phyloP scores from a whole-genome alignment of 2,888 invertebrate species.

The Dasypogon diadema region DNA sequence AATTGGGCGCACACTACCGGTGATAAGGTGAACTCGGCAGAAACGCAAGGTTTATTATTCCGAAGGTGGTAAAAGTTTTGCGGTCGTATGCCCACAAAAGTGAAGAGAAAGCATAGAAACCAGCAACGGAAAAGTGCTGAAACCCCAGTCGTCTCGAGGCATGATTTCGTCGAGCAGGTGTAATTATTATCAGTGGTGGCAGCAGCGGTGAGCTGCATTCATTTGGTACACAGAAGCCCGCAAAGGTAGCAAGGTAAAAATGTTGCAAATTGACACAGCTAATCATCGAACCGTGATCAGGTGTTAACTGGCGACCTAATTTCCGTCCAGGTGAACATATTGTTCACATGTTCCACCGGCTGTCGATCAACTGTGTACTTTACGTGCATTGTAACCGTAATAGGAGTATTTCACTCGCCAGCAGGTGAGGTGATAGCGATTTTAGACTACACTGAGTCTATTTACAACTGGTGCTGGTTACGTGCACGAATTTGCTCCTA shows the following conservation, averaged over 20 bases:
- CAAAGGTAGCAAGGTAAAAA: conserved; percentile 26
- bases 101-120: conserved; percentile 24
- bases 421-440: conserved; percentile 39
- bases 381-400: conserved; percentile 21
- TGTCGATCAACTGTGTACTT: conserved; percentile 46
- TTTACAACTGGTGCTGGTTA: conserved; percentile 13
- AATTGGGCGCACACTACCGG: too few relatives aligned
- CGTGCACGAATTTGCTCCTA: conserved; percentile 3
- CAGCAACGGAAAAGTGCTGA: conserved; percentile 16
- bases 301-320: conserved; percentile 50
- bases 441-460: neutral
- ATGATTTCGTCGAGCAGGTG: neutral
- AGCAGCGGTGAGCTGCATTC: conserved; percentile 9
- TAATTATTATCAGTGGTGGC: conserved; percentile 27
- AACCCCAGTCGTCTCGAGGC: neutral
- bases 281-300: conserved; percentile 51
- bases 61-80: neutral
- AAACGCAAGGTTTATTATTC: neutral
- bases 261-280: conserved; percentile 37
- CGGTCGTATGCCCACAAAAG: neutral
- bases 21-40: neutral
- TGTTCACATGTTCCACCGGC: conserved; percentile 48
- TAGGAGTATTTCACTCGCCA: conserved; percentile 21
- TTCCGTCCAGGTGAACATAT: conserved; percentile 50
- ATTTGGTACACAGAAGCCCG: conserved; percentile 37